A percentile compares a stretch with the other conserved stretches of the same genome.
Evolutionary conservation across 2,888 invertebrate genomes (phyloP).

Genomic region (Heliconius aoede): DNA sequence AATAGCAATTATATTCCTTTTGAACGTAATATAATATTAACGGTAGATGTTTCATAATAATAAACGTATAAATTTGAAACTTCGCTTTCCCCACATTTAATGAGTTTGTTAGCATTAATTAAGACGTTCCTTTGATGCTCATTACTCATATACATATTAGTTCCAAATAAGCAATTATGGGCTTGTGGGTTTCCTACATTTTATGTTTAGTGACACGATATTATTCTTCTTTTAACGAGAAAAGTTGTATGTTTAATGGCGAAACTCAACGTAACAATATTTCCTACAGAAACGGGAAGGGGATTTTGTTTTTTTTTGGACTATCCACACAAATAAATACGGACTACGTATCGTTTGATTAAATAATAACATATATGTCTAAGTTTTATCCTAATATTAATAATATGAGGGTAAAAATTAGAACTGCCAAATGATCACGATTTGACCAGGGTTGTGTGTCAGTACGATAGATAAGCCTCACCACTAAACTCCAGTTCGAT

Average conservation of each 20-base stretch:
- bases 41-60: constrained; percentile 44
- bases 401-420: background rate
- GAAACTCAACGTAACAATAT: too few relatives aligned
- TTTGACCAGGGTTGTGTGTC: background rate
- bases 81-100: constrained; percentile 51
- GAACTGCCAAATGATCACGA: too few relatives aligned
- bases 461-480: background rate
- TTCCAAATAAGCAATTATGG: constrained; percentile 42
- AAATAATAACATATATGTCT: too few relatives aligned
- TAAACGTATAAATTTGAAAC: constrained; percentile 55
- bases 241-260: too few relatives aligned
- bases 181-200: constrained; percentile 40
- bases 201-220: constrained; percentile 31
- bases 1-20: constrained; percentile 20
- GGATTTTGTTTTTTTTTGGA: too few relatives aligned
- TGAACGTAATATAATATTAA: constrained; percentile 20
- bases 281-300: too few relatives aligned
- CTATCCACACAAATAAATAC: too few relatives aligned
- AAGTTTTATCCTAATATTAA: background rate
- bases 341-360: too few relatives aligned
- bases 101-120: constrained; percentile 57
- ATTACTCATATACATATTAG: constrained; percentile 46
- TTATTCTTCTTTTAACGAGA: too few relatives aligned
- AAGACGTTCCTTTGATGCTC: constrained; percentile 54
- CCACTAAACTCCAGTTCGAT: background rate